Conservation (phyloP, 2,113 vertebrate species). For the Neogobius melanostomus region DNA sequence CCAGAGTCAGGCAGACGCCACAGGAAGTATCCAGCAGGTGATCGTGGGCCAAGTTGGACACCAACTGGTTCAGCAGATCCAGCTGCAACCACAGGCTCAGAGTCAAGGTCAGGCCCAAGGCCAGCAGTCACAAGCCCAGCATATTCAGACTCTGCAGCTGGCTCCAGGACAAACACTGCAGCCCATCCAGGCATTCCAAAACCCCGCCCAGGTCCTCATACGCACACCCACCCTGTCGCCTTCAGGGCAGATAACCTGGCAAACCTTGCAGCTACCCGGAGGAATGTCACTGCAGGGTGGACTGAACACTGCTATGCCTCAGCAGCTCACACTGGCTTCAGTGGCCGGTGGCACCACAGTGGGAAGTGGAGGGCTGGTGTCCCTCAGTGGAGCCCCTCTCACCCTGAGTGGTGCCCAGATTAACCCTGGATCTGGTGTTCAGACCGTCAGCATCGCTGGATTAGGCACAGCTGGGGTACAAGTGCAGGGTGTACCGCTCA, state of each 20-base stretch:
- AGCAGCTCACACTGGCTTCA: constrained; percentile 92
- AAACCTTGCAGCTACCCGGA: constrained; percentile 90
- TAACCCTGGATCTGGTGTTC: constrained; percentile 92
- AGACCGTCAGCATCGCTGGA: constrained; percentile 95
- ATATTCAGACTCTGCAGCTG: constrained; percentile 93
- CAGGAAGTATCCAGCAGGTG: constrained; percentile 90
- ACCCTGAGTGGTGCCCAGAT: constrained; percentile 94
- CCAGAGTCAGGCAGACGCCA: constrained; percentile 82
- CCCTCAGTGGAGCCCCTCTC: constrained; percentile 91
- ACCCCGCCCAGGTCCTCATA: constrained; percentile 95
- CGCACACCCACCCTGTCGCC: constrained; percentile 94
- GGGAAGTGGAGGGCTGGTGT: constrained; percentile 86
- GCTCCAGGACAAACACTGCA: constrained; percentile 81
- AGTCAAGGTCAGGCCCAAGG: constrained; percentile 74
- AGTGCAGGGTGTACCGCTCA: constrained; percentile 95
- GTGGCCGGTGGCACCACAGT: constrained; percentile 85
- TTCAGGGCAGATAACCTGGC: constrained; percentile 97
- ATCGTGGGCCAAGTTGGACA: constrained; percentile 94
- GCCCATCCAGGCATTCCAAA: constrained; percentile 86
- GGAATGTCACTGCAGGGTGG: constrained; percentile 85
- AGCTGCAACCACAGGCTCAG: constrained; percentile 90
- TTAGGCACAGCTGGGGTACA: constrained; percentile 91
- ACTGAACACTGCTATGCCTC: constrained; percentile 87
- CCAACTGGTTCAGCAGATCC: constrained; percentile 93
- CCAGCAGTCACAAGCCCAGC: constrained; percentile 79